Evolutionary conservation across 1,140 invertebrate species (phyloP), one percentile per base, ranked within the genome.

Genomic region (Ceratina calcarata): DNA sequence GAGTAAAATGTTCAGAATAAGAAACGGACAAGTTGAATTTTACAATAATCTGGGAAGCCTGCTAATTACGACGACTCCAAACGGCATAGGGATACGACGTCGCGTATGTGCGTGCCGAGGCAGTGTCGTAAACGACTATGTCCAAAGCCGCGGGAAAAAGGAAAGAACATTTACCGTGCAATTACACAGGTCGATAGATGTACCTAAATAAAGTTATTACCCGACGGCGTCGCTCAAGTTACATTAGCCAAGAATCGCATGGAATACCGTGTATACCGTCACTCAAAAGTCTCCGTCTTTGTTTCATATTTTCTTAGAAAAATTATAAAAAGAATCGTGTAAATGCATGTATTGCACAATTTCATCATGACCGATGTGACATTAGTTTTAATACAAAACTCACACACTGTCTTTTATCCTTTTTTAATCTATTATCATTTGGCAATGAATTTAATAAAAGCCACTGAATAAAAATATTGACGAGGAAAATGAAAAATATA

Each of bases 121-220:
- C 71, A 37, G 68, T 80, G 70, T 88, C 86, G 86, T 88, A 87
- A 88, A 89, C 80, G 87, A 64, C 32, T 68, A 87, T 88, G 81
- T 87, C 88, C 86, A 87, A 78, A 70, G 62, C 82, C 22, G 49
- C 24, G 53, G 53, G 37, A 1, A 10, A 32, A 72, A 67, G 45
- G 45, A 51, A 77, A n/a, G 69, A 73, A 86, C 75, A 57, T 81
- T 88, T 75, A 62, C 71, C 80, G 64, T 81, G 83, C 79, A 85
- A 87, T 89, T 88, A 87, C 79, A 86, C 76, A 81, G 78, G 76
- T 86, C 86, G 86, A 88, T 86, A 81, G 77, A 45, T 85, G 81
- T 85, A 84, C 84, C 79, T 83, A 81, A 88, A 89, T 89, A 87
- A 89, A 88, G 86, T 89, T 89, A 88, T 89, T 89, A 87, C 81